A percentile compares a stretch with the other conserved stretches of the same genome.
These are phyloP conservation scores for Micropoecilia bifurca DNA, from an alignment of 2,797 vertebrate genomes.

Conservation along the genomic window DNA sequence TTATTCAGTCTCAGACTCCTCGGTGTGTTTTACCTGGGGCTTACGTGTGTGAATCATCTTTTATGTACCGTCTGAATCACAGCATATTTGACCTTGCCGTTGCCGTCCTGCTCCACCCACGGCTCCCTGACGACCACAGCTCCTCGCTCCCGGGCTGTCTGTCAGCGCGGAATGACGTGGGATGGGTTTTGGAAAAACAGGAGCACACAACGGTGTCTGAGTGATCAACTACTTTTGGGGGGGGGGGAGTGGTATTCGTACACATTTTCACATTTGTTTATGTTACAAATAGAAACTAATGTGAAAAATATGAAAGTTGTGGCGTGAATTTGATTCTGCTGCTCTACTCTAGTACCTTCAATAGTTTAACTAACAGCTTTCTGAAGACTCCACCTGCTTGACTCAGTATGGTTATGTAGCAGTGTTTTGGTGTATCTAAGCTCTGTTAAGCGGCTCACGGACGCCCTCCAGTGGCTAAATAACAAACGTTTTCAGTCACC, in stretches of 20 bases:
- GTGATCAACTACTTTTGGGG: not conserved
- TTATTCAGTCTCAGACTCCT: slow-evolving; percentile 13
- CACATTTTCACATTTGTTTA: not conserved
- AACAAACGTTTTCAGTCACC: slow-evolving; percentile 15
- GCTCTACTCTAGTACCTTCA: not conserved
- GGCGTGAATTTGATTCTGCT: not conserved
- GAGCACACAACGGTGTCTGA: not conserved
- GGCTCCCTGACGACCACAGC: slow-evolving; percentile 82
- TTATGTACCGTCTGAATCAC: slow-evolving; percentile 83
- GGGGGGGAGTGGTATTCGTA: no score
- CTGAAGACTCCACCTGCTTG: not conserved
- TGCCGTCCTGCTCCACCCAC: slow-evolving; percentile 85
- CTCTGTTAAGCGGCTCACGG: slow-evolving; percentile 7
- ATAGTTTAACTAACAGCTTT: not conserved
- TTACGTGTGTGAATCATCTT: slow-evolving; percentile 17
- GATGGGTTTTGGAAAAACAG: slow-evolving; percentile 18
- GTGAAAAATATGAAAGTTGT: not conserved
- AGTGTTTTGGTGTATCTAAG: not conserved
- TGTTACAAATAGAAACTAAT: not conserved
- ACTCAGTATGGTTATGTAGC: not conserved
- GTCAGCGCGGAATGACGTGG: slow-evolving; percentile 29
- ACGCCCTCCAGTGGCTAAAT: slow-evolving; percentile 57
- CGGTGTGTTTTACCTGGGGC: slow-evolving; percentile 1
- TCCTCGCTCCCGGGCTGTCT: slow-evolving; percentile 83
- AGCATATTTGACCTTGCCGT: slow-evolving; percentile 84